phyloP scores from a whole-genome alignment of 2,797 vertebrate species.

The Argentina silus region DNA sequence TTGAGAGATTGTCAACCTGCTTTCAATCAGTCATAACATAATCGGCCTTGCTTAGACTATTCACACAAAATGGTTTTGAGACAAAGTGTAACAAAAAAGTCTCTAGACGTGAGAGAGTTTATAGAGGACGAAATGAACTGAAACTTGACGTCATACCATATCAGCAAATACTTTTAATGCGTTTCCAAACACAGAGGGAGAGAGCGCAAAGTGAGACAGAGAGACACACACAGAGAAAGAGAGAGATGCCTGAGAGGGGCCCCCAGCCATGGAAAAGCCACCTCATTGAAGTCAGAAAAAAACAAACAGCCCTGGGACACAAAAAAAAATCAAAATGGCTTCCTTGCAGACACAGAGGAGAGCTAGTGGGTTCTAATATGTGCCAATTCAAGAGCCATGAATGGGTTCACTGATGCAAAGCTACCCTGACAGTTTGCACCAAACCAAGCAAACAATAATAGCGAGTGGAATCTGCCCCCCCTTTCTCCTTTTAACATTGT shows the following conservation, averaged over 20 bases:
- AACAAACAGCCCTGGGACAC: slow-evolving; percentile 24
- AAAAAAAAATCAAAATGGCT: slow-evolving; percentile 38
- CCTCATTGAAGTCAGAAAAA: slow-evolving; percentile 25
- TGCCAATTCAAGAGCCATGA: slow-evolving; percentile 32
- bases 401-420: slow-evolving; percentile 53
- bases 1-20: slow-evolving; percentile 16
- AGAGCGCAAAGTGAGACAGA: slow-evolving; percentile 6
- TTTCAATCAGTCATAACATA: slow-evolving; percentile 24
- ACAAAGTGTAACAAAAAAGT: slow-evolving; percentile 20
- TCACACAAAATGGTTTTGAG: slow-evolving; percentile 20
- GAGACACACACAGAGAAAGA: neutral
- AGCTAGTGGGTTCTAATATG: slow-evolving; percentile 30
- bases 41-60: slow-evolving; percentile 20
- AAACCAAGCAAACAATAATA: slow-evolving; percentile 38
- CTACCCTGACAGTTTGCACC: slow-evolving; percentile 43
- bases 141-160: slow-evolving; percentile 29
- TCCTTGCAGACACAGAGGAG: slow-evolving; percentile 17
- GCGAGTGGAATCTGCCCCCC: slow-evolving; percentile 11
- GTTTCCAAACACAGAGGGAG: slow-evolving; percentile 28
- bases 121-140: slow-evolving; percentile 42
- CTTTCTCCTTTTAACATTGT: neutral
- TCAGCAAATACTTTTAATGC: slow-evolving; percentile 37
- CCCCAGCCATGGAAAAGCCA: slow-evolving; percentile 26
- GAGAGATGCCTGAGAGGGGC: slow-evolving; percentile 9
- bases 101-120: slow-evolving; percentile 27